Conservation (phyloP, 2,888 invertebrate species). For the Temnothorax ravouxi region DNA sequence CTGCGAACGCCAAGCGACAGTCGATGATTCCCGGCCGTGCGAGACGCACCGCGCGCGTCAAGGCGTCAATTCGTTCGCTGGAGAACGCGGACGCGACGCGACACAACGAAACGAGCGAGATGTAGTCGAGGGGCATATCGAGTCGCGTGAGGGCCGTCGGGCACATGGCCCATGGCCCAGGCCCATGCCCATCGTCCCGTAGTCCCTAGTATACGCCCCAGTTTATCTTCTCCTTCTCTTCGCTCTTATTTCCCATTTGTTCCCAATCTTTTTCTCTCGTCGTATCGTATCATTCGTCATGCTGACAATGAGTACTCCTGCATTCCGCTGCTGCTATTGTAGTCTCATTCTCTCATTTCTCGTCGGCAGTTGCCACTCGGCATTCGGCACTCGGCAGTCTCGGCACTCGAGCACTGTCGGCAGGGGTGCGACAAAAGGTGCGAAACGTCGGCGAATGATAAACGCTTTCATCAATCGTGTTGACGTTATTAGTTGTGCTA, state of each 20-base stretch:
- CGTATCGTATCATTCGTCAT: slow-evolving; percentile 27
- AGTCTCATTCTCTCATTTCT: background rate
- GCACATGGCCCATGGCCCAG: no score
- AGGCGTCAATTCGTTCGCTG: background rate
- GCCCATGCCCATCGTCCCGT: no score
- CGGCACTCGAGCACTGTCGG: no score
- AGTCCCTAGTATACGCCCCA: background rate
- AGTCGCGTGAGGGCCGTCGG: slow-evolving; percentile 40
- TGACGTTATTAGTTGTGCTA: background rate
- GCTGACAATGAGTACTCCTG: no score
- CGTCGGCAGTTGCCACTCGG: no score
- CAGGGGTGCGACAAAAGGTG: background rate
- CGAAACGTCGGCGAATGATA: background rate
- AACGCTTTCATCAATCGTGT: background rate
- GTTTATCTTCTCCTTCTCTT: background rate
- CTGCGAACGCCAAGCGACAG: slow-evolving; percentile 61
- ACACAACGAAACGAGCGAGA: slow-evolving; percentile 41
- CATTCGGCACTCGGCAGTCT: no score
- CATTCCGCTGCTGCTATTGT: background rate
- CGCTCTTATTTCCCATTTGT: background rate
- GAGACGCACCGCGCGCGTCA: slow-evolving; percentile 38
- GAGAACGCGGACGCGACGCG: background rate
- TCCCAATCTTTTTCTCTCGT: slow-evolving; percentile 3
- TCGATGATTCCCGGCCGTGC: slow-evolving; percentile 63
- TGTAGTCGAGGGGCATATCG: slow-evolving; percentile 62